Conservation (phyloP, 2,797 vertebrate species). For the Acanthopagrus latus region DNA sequence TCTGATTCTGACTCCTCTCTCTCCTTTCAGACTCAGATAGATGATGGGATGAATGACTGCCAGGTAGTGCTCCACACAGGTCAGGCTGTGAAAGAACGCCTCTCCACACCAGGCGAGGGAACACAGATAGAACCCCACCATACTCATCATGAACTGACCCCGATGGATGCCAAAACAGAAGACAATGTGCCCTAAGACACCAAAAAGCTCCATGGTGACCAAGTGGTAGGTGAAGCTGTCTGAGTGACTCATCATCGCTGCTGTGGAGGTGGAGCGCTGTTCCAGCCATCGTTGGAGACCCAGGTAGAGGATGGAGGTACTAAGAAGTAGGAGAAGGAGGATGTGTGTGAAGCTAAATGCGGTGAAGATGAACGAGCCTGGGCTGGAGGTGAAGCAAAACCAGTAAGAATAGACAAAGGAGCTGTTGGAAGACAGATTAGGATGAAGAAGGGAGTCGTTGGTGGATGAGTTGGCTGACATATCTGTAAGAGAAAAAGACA, state of each 20-base stretch:
- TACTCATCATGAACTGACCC: no score
- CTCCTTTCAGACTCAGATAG: no score
- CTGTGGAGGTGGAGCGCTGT: neutral
- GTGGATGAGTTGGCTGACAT: constrained; percentile 7
- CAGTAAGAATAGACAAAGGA: fast-evolving
- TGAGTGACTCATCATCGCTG: constrained; percentile 1
- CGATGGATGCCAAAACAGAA: fast-evolving
- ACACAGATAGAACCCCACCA: no score
- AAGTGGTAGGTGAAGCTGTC: constrained; percentile 45
- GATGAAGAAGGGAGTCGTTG: neutral
- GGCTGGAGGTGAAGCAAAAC: neutral
- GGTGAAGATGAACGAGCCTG: neutral
- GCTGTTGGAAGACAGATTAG: neutral
- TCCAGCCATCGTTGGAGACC: constrained; percentile 13
- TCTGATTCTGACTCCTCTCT: no score
- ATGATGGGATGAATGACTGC: no score
- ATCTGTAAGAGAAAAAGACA: neutral
- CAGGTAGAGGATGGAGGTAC: constrained; percentile 6
- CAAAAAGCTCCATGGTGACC: constrained; percentile 18
- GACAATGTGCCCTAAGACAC: fast-evolving
- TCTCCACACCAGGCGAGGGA: no score
- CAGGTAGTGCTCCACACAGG: no score
- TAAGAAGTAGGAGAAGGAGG: constrained; percentile 32
- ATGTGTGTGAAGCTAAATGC: fast-evolving
- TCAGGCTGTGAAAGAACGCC: no score